Conservation (phyloP, 2,113 vertebrate genomes). For the Plotosus lineatus region DNA sequence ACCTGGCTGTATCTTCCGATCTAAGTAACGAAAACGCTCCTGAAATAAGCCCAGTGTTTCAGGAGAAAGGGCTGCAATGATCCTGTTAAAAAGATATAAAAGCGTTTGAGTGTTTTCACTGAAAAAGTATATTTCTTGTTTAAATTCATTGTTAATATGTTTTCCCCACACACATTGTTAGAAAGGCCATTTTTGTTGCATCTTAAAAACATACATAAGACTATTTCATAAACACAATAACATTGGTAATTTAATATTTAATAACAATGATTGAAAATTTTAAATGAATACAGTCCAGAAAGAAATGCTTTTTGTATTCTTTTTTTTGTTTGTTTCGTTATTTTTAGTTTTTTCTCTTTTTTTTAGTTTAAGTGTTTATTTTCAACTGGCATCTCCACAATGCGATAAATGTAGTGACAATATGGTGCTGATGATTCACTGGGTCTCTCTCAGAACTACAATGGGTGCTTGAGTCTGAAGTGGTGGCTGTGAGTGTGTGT, state of each 20-base stretch:
- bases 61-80: slow-evolving; percentile 74
- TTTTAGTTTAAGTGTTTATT: slow-evolving; percentile 49
- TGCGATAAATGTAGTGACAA: slow-evolving; percentile 50
- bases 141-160: background rate
- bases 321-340: slow-evolving; percentile 46
- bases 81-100: slow-evolving; percentile 64
- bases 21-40: slow-evolving; percentile 75
- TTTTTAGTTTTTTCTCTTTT: slow-evolving; percentile 45
- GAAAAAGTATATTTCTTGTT: background rate
- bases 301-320: slow-evolving; percentile 42
- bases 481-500: slow-evolving; percentile 34
- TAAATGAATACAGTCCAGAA: slow-evolving; percentile 16
- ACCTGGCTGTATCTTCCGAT: slow-evolving; percentile 82
- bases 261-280: slow-evolving; percentile 41
- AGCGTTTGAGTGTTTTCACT: background rate
- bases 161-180: background rate
- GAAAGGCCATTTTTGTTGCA: background rate
- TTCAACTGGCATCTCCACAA: slow-evolving; percentile 49
- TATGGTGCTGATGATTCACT: slow-evolving; percentile 49
- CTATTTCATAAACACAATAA: slow-evolving; percentile 37
- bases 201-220: slow-evolving; percentile 26
- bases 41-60: slow-evolving; percentile 79
- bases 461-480: slow-evolving; percentile 47
- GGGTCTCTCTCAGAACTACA: slow-evolving; percentile 50
- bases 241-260: slow-evolving; percentile 40